Evolutionary conservation across 2,113 vertebrate genomes (phyloP), one percentile per base, ranked within the genome.

Genomic region (Macquaria australasica): DNA sequence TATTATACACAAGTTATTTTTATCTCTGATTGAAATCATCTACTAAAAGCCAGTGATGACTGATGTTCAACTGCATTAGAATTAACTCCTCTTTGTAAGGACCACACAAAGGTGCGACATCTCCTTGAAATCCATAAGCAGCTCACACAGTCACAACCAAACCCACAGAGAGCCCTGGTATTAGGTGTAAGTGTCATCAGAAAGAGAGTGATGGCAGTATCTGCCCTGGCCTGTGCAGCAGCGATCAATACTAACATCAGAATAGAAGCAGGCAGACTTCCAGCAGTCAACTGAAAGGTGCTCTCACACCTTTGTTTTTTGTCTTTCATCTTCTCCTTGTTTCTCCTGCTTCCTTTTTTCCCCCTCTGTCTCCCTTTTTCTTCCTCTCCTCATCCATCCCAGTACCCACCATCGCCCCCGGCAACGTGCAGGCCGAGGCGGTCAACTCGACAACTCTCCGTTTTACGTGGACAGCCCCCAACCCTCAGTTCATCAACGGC

Each of bases 401-500:
- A 99, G 98, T 99, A 21, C 98, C 98, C 72, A 99, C 98, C 0
- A 97, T 99, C 84, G 96, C 98, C 56, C 98, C 98, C 0, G 97
- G 98, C 53, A 99, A 97, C 0, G 98, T 99, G 68, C 97, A 97
- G 16, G 94, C 95, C 0, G 98, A 99, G 89, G 95, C 98, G 0
- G 97, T 99, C 92, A 99, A 99, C 90, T 99, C 98, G 37, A 99
- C 98, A 0, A 95, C 98, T 41, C 96, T 99, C 84, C 97, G 97
- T 81, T 97, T 99, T 84, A 98, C 94, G 31, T 99, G 98, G 98
- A 97, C 93, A 3, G 97, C 98, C 11, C 98, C 98, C 25, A 99
- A 98, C 93, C 98, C 98, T 11, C 98, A 99, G 95, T 99, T 99
- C 95, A 97, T 99, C 96, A 99, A 99, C 0, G 98, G 98, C 82